Evolutionary conservation across 2,888 invertebrate species (phyloP).

Genomic region (Belgica antarctica): DNA sequence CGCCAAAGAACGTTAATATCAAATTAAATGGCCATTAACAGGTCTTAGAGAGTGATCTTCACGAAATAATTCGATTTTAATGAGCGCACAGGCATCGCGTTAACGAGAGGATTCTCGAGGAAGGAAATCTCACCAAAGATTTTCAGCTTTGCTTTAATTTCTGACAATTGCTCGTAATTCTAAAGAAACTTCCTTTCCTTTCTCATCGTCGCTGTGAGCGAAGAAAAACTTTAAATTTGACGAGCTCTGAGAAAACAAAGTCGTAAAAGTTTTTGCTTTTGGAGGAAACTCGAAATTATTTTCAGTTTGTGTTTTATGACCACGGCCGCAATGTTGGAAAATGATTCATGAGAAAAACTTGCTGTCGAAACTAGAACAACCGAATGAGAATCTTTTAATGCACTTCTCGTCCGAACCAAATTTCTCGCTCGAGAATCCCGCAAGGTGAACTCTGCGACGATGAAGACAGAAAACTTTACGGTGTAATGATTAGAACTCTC

Average conservation of each 20-base stretch:
- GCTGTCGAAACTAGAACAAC: neutral
- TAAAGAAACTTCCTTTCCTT: neutral
- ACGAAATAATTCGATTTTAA: neutral
- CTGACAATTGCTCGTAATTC: neutral
- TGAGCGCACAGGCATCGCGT: no score
- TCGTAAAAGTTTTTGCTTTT: neutral
- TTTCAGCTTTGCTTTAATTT: neutral
- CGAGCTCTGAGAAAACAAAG: constrained; percentile 1
- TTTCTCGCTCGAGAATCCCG: constrained; percentile 21
- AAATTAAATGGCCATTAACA: constrained; percentile 39
- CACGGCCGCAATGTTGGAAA: neutral
- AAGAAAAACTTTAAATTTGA: no score
- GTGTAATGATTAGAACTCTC: constrained; percentile 35
- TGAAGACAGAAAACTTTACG: neutral
- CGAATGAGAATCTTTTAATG: neutral
- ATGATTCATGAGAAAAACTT: neutral
- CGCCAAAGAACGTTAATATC: constrained; percentile 36
- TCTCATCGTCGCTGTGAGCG: no score
- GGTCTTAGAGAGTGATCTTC: constrained; percentile 14
- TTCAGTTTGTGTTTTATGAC: neutral
- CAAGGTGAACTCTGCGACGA: constrained; percentile 19
- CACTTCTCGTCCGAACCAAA: neutral
- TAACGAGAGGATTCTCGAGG: no score
- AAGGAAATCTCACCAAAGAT: neutral
- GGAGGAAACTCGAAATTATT: neutral